Conservation (phyloP, 2,888 invertebrate species). For the Cetonia aurata region DNA sequence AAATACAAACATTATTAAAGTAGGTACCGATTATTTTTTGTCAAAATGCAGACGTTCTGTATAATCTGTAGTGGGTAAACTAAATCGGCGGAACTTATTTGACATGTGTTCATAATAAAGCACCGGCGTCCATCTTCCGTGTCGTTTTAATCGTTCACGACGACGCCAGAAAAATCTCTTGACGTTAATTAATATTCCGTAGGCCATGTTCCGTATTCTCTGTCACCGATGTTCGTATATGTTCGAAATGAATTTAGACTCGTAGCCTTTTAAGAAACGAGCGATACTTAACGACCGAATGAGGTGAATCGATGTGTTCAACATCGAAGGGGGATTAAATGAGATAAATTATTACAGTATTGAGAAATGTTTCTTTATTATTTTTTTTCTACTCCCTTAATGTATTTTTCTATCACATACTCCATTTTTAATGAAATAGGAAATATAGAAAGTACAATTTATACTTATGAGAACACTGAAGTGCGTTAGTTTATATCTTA, state of each 20-base stretch:
- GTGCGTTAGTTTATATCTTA: neutral
- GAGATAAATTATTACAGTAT: slow-evolving; percentile 13
- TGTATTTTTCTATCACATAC: no score
- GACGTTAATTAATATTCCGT: slow-evolving; percentile 44
- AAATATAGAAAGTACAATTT: no score
- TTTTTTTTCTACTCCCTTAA: no score
- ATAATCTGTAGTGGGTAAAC: no score
- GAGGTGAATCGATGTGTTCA: slow-evolving; percentile 28
- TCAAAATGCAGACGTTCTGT: no score
- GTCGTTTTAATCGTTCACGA: slow-evolving; percentile 27
- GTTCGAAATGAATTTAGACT: slow-evolving; percentile 24
- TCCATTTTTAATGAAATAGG: no score
- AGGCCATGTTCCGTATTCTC: slow-evolving; percentile 25
- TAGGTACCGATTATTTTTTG: no score
- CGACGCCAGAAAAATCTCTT: slow-evolving; percentile 1
- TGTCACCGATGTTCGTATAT: slow-evolving; percentile 8
- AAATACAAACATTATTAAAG: no score
- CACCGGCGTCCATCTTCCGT: neutral
- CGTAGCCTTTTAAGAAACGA: slow-evolving; percentile 6
- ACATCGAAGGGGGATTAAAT: slow-evolving; percentile 8
- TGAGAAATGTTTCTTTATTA: neutral
- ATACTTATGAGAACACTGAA: neutral
- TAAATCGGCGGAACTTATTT: slow-evolving; percentile 3
- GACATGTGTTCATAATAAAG: slow-evolving; percentile 13
- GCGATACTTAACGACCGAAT: slow-evolving; percentile 21